These are phyloP conservation scores for Nipponia nippon DNA, from an alignment of 2,113 vertebrate species.

Conservation along the genomic window DNA sequence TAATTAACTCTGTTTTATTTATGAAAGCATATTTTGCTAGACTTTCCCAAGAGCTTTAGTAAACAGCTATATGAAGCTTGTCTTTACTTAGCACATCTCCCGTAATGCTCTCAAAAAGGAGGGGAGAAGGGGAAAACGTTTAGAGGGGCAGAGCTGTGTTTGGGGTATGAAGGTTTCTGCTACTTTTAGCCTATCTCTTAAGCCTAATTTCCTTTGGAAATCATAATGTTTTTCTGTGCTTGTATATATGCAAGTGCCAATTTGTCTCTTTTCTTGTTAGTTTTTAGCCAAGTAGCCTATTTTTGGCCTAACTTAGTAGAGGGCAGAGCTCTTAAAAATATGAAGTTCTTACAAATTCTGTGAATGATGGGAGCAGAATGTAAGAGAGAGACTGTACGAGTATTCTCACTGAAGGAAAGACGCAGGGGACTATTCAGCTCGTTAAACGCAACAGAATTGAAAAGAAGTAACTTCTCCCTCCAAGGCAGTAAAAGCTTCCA, in stretches of 20 bases:
- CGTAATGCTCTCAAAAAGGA: not conserved
- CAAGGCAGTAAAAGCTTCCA: not conserved
- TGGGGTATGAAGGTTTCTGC: not conserved
- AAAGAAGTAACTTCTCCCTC: not conserved
- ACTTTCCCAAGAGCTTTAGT: constrained; percentile 12
- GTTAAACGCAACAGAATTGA: not conserved
- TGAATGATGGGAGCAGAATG: not conserved
- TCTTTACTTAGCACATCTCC: not conserved
- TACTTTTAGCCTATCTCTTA: not conserved
- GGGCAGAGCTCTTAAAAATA: not conserved
- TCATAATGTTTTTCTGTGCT: not conserved
- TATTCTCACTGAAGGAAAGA: not conserved
- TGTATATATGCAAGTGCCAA: not conserved
- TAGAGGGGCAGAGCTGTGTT: not conserved
- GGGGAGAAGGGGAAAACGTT: not conserved
- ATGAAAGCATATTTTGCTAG: constrained; percentile 43
- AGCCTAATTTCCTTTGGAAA: not conserved
- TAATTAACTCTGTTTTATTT: constrained; percentile 57
- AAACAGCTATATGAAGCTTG: constrained; percentile 7
- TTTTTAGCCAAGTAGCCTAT: not conserved
- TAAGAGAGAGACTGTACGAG: not conserved
- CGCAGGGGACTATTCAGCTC: not conserved
- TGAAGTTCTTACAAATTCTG: not conserved
- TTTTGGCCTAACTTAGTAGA: not conserved
- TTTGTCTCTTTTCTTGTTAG: not conserved